Conservation (phyloP, 2,113 vertebrate species). For the Tragelaphus strepsiceros region DNA sequence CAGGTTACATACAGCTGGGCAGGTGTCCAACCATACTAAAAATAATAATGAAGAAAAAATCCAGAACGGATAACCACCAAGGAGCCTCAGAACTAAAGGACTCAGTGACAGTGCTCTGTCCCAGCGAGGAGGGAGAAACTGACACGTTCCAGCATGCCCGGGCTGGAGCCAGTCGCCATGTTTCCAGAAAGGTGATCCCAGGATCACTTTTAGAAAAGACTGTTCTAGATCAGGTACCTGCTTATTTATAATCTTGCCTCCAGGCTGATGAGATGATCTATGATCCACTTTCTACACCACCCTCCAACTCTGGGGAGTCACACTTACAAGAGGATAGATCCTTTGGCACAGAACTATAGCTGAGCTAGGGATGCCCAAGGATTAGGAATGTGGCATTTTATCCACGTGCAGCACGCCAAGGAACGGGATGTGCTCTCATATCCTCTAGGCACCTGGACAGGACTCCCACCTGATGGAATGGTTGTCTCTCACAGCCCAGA, state of each 20-base stretch:
- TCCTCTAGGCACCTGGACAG: not conserved
- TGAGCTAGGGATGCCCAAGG: no score
- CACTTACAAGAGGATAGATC: not conserved
- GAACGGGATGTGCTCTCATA: accelerated
- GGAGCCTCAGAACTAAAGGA: not conserved
- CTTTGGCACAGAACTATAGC: not conserved
- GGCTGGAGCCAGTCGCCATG: accelerated
- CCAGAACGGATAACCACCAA: not conserved
- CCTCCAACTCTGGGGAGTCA: not conserved
- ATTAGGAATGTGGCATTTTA: not conserved
- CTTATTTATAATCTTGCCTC: not conserved
- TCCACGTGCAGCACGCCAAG: no score
- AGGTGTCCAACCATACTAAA: not conserved
- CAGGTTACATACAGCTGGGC: not conserved
- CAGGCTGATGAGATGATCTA: not conserved
- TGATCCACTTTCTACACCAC: not conserved
- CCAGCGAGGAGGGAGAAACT: accelerated
- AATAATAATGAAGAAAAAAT: not conserved
- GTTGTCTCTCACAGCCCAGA: slow-evolving; percentile 1
- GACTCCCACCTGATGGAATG: not conserved
- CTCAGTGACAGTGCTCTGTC: not conserved
- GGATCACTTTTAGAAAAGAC: not conserved
- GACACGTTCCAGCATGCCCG: accelerated
- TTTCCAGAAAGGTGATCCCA: not conserved
- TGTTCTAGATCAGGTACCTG: not conserved